These are phyloP conservation scores for Scaptomyza reducta DNA, from an alignment of 2,888 invertebrate genomes.

Conservation along the genomic window DNA sequence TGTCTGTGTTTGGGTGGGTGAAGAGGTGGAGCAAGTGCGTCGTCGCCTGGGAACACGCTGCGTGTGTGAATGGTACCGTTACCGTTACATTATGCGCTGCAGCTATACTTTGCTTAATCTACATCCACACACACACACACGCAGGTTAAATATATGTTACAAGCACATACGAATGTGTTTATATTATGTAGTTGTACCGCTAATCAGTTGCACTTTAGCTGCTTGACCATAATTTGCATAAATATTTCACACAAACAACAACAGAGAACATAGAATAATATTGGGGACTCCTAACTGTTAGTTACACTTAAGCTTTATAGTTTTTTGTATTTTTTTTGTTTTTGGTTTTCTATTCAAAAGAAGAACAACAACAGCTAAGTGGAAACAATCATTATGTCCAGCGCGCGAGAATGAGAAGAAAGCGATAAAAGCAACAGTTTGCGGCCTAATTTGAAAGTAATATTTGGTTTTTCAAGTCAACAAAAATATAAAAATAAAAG, in stretches of 20 bases:
- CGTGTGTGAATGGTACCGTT: constrained; percentile 61
- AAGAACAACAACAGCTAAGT: constrained; percentile 60
- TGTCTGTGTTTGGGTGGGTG: not conserved
- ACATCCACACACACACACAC: constrained; percentile 29
- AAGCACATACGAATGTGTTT: constrained; percentile 5
- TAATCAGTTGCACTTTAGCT: constrained; percentile 78
- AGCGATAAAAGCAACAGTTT: constrained; percentile 77
- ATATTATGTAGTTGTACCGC: constrained; percentile 54
- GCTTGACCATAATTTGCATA: constrained; percentile 72
- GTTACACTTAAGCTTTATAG: constrained; percentile 49
- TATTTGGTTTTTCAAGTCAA: constrained; percentile 53
- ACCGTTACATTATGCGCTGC: constrained; percentile 67
- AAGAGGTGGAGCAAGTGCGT: constrained; percentile 57
- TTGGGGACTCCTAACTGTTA: constrained; percentile 77
- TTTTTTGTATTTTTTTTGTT: constrained; percentile 1
- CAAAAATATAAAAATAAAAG: constrained; percentile 6
- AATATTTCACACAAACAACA: constrained; percentile 74
- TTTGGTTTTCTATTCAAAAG: constrained; percentile 57
- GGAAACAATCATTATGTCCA: constrained; percentile 63
- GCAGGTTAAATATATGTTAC: constrained; percentile 3
- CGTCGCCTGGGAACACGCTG: constrained; percentile 62
- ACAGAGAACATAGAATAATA: constrained; percentile 42
- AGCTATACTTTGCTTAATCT: constrained; percentile 58
- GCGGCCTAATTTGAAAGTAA: constrained; percentile 79
- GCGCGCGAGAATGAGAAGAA: constrained; percentile 67